phyloP scores from a whole-genome alignment of 2,113 vertebrate genomes.

The Silurus glanis region DNA sequence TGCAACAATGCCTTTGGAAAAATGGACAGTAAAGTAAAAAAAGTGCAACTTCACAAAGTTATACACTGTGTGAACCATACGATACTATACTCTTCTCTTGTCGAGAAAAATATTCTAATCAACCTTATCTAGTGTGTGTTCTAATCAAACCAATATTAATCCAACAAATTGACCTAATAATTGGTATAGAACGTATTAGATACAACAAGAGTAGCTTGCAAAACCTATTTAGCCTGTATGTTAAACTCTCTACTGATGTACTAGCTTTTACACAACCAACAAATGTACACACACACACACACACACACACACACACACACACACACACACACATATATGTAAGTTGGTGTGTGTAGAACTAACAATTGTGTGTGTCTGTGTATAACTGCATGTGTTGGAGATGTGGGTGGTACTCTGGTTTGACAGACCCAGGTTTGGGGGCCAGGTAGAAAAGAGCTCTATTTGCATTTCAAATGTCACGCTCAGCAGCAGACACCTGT shows the following conservation, averaged over 20 bases:
- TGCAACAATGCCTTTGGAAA: not conserved
- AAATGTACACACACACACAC: not conserved
- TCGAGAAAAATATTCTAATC: no score
- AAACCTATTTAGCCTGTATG: no score
- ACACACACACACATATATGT: not conserved
- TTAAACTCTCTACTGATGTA: not conserved
- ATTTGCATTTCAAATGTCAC: conserved; percentile 70
- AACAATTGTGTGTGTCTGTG: conserved; percentile 26
- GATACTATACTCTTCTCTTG: not conserved
- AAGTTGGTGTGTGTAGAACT: not conserved
- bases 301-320: no score
- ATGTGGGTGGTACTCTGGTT: conserved; percentile 51
- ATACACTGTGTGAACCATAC: not conserved
- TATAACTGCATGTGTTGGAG: conserved; percentile 5
- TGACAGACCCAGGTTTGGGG: conserved; percentile 62
- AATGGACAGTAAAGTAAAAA: not conserved
- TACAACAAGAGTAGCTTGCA: no score
- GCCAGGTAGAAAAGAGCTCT: conserved; percentile 61
- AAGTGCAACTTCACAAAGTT: not conserved
- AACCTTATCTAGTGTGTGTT: no score
- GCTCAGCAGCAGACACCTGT: conserved; percentile 60
- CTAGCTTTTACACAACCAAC: conserved; percentile 14
- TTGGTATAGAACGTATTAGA: no score
- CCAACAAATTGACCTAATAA: no score
- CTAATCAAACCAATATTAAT: no score